phyloP scores from a whole-genome alignment of 2,888 invertebrate species.

The Icerya purchasi region DNA sequence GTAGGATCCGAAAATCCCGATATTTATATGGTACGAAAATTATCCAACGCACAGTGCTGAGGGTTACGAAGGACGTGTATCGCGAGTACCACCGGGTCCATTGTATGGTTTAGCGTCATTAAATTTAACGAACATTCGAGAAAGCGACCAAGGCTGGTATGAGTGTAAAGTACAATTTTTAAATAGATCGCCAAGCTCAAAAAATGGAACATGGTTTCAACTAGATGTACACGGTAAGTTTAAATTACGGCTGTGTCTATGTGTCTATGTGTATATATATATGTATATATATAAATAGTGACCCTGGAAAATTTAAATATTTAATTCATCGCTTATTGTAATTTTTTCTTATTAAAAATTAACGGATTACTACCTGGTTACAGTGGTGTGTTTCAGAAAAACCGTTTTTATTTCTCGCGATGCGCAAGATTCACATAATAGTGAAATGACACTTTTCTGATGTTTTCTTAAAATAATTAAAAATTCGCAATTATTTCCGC shows the following conservation, averaged over 20 bases:
- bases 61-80: conserved; percentile 79
- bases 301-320: too few relatives aligned
- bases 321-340: too few relatives aligned
- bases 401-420: too few relatives aligned
- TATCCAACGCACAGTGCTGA: conserved; percentile 91
- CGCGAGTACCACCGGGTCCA: conserved; percentile 67
- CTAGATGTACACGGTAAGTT: conserved; percentile 68
- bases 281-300: too few relatives aligned
- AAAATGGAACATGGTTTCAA: conserved; percentile 95
- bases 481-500: too few relatives aligned
- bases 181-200: conserved; percentile 77
- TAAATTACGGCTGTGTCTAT: neutral
- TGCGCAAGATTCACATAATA: too few relatives aligned
- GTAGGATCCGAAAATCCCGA: conserved; percentile 89
- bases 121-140: conserved; percentile 82
- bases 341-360: neutral
- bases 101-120: conserved; percentile 80
- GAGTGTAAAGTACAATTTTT: conserved; percentile 85
- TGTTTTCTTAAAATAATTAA: too few relatives aligned
- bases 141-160: conserved; percentile 92
- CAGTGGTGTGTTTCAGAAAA: too few relatives aligned
- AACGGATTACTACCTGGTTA: too few relatives aligned
- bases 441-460: too few relatives aligned
- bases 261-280: too few relatives aligned
- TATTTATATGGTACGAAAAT: conserved; percentile 95